Evolutionary conservation across 2,113 vertebrate species (phyloP).

Genomic region (Oreochromis niloticus): DNA sequence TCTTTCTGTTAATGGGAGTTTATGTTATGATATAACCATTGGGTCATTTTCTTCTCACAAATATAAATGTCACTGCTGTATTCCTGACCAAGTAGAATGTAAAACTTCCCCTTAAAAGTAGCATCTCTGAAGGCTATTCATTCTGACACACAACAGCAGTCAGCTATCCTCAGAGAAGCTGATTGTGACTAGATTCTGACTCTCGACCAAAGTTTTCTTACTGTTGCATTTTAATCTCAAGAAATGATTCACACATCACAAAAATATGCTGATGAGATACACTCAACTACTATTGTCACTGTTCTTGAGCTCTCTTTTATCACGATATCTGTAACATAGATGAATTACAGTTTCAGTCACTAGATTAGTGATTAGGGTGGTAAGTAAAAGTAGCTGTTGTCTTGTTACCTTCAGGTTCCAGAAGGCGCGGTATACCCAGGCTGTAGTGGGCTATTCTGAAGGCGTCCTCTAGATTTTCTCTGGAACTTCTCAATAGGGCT

Average conservation of each 20-base stretch:
- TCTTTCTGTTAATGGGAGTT: neutral
- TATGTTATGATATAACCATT: neutral
- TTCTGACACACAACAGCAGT: neutral
- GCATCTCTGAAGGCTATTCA: neutral
- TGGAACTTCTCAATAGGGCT: slow-evolving; percentile 78
- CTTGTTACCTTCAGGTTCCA: slow-evolving; percentile 88
- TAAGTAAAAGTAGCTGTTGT: neutral
- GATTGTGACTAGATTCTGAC: neutral
- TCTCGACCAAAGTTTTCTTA: neutral
- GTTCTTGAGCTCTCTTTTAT: neutral
- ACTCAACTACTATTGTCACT: neutral
- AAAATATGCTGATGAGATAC: neutral
- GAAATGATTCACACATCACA: neutral
- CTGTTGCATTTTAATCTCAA: neutral
- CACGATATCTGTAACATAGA: neutral
- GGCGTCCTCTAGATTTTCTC: slow-evolving; percentile 89
- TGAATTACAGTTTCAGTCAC: neutral
- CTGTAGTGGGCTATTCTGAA: slow-evolving; percentile 85
- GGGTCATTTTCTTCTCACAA: neutral
- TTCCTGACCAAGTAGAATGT: neutral
- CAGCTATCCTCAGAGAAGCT: neutral
- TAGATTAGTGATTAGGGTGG: neutral
- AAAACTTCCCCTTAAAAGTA: neutral
- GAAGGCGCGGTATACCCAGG: slow-evolving; percentile 85
- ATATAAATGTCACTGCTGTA: neutral